Conservation (phyloP, 2,888 invertebrate genomes). For the Unio delphinus region DNA sequence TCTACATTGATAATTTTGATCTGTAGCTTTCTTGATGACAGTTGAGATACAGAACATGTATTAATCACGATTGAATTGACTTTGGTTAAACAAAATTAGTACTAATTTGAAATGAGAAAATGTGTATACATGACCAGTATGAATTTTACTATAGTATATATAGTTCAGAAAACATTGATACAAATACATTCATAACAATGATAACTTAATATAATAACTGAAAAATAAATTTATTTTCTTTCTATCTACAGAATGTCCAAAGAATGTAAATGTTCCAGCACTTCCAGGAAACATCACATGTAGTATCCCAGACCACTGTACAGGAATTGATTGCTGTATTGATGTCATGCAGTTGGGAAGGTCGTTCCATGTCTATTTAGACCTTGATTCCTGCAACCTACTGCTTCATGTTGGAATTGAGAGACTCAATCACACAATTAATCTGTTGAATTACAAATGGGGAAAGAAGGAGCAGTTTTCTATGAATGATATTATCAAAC, state of each 20-base stretch:
- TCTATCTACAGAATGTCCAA: constrained; percentile 23
- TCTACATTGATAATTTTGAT: too few species aligned
- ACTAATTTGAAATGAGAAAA: too few species aligned
- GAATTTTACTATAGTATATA: too few species aligned
- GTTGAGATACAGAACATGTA: too few species aligned
- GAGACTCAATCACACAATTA: constrained; percentile 13
- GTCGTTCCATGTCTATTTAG: constrained; percentile 32
- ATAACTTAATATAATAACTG: too few species aligned
- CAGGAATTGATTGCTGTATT: constrained; percentile 45
- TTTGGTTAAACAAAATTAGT: too few species aligned
- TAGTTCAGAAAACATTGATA: too few species aligned
- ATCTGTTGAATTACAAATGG: constrained; percentile 32
- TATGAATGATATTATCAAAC: too few species aligned
- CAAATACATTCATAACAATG: rapidly evolving
- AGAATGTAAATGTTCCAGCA: constrained; percentile 10
- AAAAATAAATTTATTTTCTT: too few species aligned
- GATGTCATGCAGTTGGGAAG: constrained; percentile 22
- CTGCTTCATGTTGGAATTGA: constrained; percentile 41
- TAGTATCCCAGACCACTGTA: constrained; percentile 33
- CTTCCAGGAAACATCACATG: constrained; percentile 35
- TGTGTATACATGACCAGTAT: too few species aligned
- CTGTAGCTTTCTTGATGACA: too few species aligned
- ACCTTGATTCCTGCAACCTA: constrained; percentile 41
- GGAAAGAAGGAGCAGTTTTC: constrained; percentile 11
- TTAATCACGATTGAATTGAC: too few species aligned